Conservation (phyloP, 2,797 vertebrate genomes). For the Leptodactylus fallax region DNA sequence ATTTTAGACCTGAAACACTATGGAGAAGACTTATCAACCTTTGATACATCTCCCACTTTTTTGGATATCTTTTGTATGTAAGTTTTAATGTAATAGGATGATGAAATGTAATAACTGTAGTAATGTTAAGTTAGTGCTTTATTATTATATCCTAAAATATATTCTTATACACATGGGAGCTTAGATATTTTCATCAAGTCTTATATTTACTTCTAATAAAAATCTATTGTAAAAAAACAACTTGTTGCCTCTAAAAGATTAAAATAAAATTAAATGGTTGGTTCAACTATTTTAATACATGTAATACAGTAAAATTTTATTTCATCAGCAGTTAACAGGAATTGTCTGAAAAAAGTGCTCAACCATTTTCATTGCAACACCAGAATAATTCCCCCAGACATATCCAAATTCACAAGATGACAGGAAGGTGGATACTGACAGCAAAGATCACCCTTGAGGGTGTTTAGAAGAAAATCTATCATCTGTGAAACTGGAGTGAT, state of each 20-base stretch:
- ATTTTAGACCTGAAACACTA: too few species aligned
- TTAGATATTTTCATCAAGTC: neutral
- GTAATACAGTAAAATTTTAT: neutral
- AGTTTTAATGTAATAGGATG: neutral
- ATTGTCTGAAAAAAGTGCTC: slow-evolving; percentile 19
- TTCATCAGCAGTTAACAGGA: neutral
- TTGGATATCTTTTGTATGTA: neutral
- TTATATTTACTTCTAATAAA: neutral
- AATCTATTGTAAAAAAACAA: neutral
- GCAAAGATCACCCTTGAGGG: slow-evolving; percentile 68
- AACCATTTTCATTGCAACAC: slow-evolving; percentile 41
- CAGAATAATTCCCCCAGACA: slow-evolving; percentile 63
- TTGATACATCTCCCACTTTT: too few species aligned
- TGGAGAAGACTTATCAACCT: too few species aligned
- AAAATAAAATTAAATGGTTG: neutral
- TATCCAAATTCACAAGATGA: slow-evolving; percentile 67
- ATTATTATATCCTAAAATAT: too few species aligned
- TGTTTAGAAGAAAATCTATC: slow-evolving; percentile 74
- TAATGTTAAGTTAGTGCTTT: too few species aligned
- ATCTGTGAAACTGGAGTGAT: slow-evolving; percentile 70
- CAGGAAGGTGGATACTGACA: slow-evolving; percentile 65
- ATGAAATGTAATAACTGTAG: neutral
- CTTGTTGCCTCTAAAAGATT: neutral
- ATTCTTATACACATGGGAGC: neutral
- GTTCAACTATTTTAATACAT: neutral